phyloP scores from a whole-genome alignment of 2,888 invertebrate species.

The Colostygia pectinataria region DNA sequence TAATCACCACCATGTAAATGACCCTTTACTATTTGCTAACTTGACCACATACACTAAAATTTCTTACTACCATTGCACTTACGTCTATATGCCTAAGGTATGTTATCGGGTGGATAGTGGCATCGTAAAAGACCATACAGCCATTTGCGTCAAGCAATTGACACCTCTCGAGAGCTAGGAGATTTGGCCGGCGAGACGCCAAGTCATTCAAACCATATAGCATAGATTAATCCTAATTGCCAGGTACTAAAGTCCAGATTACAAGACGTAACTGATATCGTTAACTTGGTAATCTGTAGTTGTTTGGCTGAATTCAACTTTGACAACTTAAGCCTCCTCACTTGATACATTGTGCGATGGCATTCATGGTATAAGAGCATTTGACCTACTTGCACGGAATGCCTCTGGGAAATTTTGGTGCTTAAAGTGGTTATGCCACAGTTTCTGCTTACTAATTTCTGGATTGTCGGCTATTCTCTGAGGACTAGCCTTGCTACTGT shows the following conservation, averaged over 20 bases:
- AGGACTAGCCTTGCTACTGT: constrained; percentile 11
- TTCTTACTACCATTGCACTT: constrained; percentile 18
- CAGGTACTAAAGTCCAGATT: constrained; percentile 25
- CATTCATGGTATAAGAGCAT: constrained; percentile 39
- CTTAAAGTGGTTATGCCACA: constrained; percentile 35
- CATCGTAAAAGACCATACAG: constrained; percentile 34
- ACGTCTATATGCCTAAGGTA: constrained; percentile 25
- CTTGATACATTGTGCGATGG: constrained; percentile 48
- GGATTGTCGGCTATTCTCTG: constrained; percentile 31
- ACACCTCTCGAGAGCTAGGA: constrained; percentile 53
- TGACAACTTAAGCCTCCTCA: constrained; percentile 50
- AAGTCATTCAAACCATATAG: not conserved
- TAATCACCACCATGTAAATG: constrained; percentile 34
- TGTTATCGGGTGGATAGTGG: constrained; percentile 25
- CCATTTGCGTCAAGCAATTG: constrained; percentile 56
- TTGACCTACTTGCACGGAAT: constrained; percentile 48
- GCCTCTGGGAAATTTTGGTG: constrained; percentile 47
- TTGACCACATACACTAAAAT: constrained; percentile 30
- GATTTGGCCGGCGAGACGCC: constrained; percentile 48
- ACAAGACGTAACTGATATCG: not conserved
- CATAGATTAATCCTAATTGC: constrained; percentile 2
- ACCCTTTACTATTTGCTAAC: constrained; percentile 34
- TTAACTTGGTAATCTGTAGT: constrained; percentile 16
- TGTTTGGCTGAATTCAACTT: constrained; percentile 52
- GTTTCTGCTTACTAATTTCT: constrained; percentile 38